Evolutionary conservation across 1,140 invertebrate species (phyloP), one percentile per base, ranked within the genome.

Genomic region (Leguminivora glycinivorella): DNA sequence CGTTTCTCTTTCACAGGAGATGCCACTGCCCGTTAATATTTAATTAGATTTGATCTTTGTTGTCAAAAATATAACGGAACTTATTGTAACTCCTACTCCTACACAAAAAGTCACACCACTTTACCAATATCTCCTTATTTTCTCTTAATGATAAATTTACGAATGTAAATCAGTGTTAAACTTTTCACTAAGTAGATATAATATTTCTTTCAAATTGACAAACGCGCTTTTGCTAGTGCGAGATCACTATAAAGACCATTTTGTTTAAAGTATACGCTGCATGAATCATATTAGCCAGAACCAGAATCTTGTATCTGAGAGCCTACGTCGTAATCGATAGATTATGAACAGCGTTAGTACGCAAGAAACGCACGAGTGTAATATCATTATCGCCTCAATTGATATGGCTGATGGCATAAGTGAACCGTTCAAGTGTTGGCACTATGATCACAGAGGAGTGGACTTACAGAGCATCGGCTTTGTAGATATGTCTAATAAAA

Each of bases 301-400:
- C 12, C 12, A 38, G 10, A 17, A 17, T 43, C 24, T 26, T 19
- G 56, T 22, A 9, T 17, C 58, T 29, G 26, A 63, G 26, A 63
- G 58, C 26, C n/a, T 63, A 63, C 26, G 26, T 34, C 58, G n/a
- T 29, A 29, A 29, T 29, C 14, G 19, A 63, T 63, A 29, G 14
- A 63, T 63, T 31, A 63, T 29, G 58, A 19, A 29, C 25, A 17
- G 29, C 58, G 26, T 17, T 7, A 63, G 26, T 31, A 63, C 14
- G 47, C 47, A 22, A 29, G 58, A 63, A 63, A 31, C 26, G 58
- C 26, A 63, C 19, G n/a, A 26, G 29, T 63, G 26, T 63, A 63
- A 34, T 31, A 17, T 29, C 14, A 63, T 63, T 63, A 63, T 63
- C 25, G 58, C 17, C 26, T 29, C 26, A 63, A 63, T 63, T 63